Percentiles rank a stretch among this genome's conserved stretches.
These are phyloP conservation scores for Ictidomys tridecemlineatus DNA, from an alignment of 2,113 vertebrate species.

Conservation along the genomic window DNA sequence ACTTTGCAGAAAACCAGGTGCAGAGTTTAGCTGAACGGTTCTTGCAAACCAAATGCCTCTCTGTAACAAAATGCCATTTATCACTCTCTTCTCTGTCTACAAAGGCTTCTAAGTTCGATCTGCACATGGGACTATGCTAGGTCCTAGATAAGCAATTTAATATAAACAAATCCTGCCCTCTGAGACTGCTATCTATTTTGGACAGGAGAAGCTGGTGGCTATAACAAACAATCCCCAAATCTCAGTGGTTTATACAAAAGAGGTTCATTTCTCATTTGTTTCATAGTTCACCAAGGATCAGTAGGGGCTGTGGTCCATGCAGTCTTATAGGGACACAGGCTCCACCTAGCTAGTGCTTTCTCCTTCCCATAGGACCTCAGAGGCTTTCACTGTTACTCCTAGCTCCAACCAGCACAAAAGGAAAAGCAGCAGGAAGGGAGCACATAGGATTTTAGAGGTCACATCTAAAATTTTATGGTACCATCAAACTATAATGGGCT, in stretches of 20 bases:
- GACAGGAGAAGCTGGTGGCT: background rate
- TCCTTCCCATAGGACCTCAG: background rate
- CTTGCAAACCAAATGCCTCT: background rate
- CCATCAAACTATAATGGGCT: background rate
- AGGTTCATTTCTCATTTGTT: conserved; percentile 27
- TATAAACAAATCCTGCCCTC: background rate
- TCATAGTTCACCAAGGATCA: background rate
- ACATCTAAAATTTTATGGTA: background rate
- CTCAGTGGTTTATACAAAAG: background rate
- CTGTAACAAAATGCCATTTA: background rate
- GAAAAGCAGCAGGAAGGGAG: background rate
- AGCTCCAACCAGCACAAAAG: background rate
- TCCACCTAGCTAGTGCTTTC: background rate
- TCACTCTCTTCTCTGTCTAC: conserved; percentile 7
- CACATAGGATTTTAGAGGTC: background rate
- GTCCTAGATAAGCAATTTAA: background rate
- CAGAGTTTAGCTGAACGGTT: background rate
- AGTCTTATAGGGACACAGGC: background rate
- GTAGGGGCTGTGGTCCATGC: background rate
- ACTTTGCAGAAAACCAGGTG: background rate
- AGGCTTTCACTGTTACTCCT: background rate
- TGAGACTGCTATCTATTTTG: background rate
- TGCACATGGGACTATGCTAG: background rate
- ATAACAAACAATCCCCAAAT: background rate
- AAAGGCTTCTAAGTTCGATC: background rate